These are phyloP conservation scores for Chondrilla cf. caribensis DNA, from an alignment of 37 sponge, comb jelly and placozoan genomes.

Conservation along the genomic window DNA sequence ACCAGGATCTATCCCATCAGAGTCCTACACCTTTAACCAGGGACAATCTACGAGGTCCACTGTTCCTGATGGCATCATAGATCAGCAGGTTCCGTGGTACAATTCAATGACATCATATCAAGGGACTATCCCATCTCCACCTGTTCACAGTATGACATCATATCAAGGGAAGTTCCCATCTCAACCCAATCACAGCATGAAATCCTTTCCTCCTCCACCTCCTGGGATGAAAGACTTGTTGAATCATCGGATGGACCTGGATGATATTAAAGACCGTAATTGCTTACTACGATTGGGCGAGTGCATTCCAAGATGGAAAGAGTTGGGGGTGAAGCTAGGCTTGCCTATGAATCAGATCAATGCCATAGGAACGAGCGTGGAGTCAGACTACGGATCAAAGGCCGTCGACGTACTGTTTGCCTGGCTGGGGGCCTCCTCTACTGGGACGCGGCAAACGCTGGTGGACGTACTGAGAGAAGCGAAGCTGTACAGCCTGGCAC, in stretches of 20 bases:
- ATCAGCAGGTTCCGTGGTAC: no score
- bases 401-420: not conserved
- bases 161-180: no score
- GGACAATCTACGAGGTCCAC: no score
- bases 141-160: no score
- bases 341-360: not conserved
- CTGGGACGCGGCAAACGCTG: not conserved
- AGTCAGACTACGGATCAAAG: not conserved
- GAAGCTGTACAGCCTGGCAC: not conserved
- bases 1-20: no score
- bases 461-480: not conserved
- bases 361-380: not conserved
- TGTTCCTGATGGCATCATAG: no score
- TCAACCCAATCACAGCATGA: no score
- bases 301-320: not conserved
- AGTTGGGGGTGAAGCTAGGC: not conserved
- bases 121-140: no score
- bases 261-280: not conserved
- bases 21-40: no score
- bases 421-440: not conserved
- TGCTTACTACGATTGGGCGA: not conserved
- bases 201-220: not conserved
- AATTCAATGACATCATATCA: no score
- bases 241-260: not conserved
- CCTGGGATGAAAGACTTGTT: not conserved